These are phyloP conservation scores for Drosophila maculinotata DNA, from an alignment of 2,888 invertebrate species.

Conservation along the genomic window DNA sequence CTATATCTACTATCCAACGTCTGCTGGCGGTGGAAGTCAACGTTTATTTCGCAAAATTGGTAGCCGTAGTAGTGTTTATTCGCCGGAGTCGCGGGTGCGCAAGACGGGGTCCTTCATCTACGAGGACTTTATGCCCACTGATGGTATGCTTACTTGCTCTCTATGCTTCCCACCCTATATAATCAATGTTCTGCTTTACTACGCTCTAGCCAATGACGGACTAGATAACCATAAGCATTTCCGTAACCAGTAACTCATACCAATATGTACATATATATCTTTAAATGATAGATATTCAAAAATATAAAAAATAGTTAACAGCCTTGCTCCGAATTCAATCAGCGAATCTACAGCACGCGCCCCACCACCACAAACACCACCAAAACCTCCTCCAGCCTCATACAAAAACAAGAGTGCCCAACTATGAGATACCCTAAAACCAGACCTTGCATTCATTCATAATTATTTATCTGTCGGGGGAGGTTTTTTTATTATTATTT, in stretches of 20 bases:
- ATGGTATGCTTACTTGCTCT: slow-evolving; percentile 88
- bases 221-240: slow-evolving; percentile 16
- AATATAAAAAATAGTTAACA: too few species aligned
- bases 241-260: background rate
- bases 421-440: too few species aligned
- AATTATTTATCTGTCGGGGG: too few species aligned
- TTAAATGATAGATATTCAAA: too few species aligned
- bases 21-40: slow-evolving; percentile 99
- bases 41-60: slow-evolving; percentile 99
- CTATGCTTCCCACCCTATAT: slow-evolving; percentile 33
- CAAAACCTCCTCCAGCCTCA: too few species aligned
- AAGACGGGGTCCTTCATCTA: slow-evolving; percentile 99
- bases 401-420: too few species aligned
- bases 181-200: slow-evolving; percentile 16
- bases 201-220: slow-evolving; percentile 6
- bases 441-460: too few species aligned
- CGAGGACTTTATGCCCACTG: slow-evolving; percentile 99
- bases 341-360: background rate
- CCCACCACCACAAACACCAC: too few species aligned
- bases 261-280: background rate
- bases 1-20: slow-evolving; percentile 99
- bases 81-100: slow-evolving; percentile 97
- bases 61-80: slow-evolving; percentile 99
- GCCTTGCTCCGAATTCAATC: background rate
- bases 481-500: too few species aligned